phyloP scores from a whole-genome alignment of 2,113 vertebrate species.

The Eonycteris spelaea region DNA sequence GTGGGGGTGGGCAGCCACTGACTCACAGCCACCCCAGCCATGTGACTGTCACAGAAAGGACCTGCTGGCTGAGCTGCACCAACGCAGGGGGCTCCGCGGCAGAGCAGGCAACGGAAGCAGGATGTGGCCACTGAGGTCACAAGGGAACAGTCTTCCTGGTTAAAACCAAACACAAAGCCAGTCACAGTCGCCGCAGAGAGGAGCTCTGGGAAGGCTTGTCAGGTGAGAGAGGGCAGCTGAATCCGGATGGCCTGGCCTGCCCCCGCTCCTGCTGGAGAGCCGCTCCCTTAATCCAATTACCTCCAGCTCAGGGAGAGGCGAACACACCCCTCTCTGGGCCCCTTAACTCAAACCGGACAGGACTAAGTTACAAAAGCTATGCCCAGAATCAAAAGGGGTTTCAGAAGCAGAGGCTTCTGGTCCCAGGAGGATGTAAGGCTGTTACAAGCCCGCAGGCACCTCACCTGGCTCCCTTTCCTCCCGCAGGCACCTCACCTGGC shows the following conservation, averaged over 20 bases:
- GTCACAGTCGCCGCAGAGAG: not conserved
- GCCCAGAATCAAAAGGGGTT: not conserved
- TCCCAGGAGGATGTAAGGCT: not conserved
- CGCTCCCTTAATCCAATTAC: not conserved
- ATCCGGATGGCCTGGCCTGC: not conserved
- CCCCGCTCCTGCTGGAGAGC: not conserved
- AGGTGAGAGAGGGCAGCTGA: not conserved
- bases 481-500: not conserved
- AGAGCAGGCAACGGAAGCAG: slow-evolving; percentile 58
- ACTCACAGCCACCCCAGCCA: not conserved
- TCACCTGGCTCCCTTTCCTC: not conserved
- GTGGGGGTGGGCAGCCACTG: not conserved
- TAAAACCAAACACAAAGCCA: slow-evolving; percentile 7
- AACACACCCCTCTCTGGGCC: not conserved
- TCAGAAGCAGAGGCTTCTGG: slow-evolving; percentile 15
- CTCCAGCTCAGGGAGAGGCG: not conserved
- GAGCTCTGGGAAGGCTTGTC: not conserved
- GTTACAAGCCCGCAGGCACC: not conserved
- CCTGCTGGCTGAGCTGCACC: not conserved
- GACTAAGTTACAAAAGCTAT: not conserved
- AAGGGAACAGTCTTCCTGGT: slow-evolving; percentile 11
- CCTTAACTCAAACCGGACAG: not conserved
- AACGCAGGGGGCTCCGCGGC: not conserved
- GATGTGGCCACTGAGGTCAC: slow-evolving; percentile 59
- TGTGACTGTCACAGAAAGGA: not conserved